A percentile compares a stretch with the other conserved stretches of the same genome.
Evolutionary conservation across 2,888 invertebrate species (phyloP).

Genomic region (Ramazzottius varieornatus): DNA sequence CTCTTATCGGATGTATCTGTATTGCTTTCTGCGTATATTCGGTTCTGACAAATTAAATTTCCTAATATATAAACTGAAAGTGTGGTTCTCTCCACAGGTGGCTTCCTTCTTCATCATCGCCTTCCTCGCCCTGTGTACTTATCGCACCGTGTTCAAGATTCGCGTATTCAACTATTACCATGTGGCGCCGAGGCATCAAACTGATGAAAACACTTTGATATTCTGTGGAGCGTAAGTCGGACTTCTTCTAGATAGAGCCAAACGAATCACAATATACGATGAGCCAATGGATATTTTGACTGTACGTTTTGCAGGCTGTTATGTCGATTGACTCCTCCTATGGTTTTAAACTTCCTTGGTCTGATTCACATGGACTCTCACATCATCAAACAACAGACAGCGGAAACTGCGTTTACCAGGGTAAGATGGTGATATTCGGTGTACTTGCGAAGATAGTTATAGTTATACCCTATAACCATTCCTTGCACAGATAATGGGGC

Average conservation of each 20-base stretch:
- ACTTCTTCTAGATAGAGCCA: too few relatives aligned
- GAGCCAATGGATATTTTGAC: too few relatives aligned
- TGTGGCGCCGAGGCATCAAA: conserved; percentile 84
- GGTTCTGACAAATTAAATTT: neutral
- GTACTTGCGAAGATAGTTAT: too few relatives aligned
- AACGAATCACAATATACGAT: too few relatives aligned
- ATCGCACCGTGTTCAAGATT: conserved; percentile 86
- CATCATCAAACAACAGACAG: conserved; percentile 26
- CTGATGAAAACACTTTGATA: conserved; percentile 90
- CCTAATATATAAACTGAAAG: neutral
- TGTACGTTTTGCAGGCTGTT: conserved; percentile 20
- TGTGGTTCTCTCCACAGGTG: conserved; percentile 31
- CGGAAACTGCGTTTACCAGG: conserved; percentile 76
- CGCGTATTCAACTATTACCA: conserved; percentile 85
- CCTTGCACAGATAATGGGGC: conserved; percentile 56
- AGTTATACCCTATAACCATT: neutral
- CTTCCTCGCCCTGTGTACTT: conserved; percentile 88
- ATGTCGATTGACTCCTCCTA: conserved; percentile 29
- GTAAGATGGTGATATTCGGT: conserved; percentile 14
- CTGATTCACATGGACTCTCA: conserved; percentile 28
- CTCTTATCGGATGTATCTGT: too few relatives aligned
- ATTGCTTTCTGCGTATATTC: neutral
- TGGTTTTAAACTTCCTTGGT: conserved; percentile 30
- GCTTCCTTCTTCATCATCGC: conserved; percentile 68
- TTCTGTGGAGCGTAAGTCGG: conserved; percentile 76